Base-by-base conservation (phyloP, 2,888 invertebrate species). In the Drosophila ochracea region DNA sequence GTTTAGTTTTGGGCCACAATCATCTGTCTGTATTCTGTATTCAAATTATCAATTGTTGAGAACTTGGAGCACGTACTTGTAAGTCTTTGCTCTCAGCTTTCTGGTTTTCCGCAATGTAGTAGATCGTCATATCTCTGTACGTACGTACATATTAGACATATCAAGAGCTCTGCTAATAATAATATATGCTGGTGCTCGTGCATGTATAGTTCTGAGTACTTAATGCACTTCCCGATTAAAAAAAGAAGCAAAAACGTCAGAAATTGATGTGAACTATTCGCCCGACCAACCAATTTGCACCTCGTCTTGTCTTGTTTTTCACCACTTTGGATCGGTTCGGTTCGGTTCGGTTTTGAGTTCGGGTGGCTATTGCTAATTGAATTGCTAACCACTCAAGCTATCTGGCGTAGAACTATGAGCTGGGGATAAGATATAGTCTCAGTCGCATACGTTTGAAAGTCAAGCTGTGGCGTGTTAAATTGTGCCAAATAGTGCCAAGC, bases 381-480 rank as follows among this genome's bases (percentile, higher is more conserved):
- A 53, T 65, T 53, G 21, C 33, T 41, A 21, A n/a, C 43, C 11
- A 58, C 19, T 31, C 16, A 21, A 67, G 52, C 63, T 78, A 78
- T 73, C 79, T 68, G 58, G 11, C 63, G 39, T 47, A 43, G 28
- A 71, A 47, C 60, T 64, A 66, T 37, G 25, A 43, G 47, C 52
- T 75, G n/a, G 59, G 37, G 41, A 65, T 52, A 76, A 78, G 61
- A 73, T 76, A 73, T 66, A 78, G 73, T 39, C 55, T 57, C 59
- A 54, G 33, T 33, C 53, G 65, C 61, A 76, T 66, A 66, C 68
- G 68, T 75, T 87, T 91, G 74, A 90, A 84, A 89, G 89, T 84
- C 82, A 82, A 82, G 75, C 72, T 55, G 62, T 39, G 10, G 3
- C 6, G 28, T 52, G 47, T 47, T 52, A 3, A 11, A 30, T 52